phyloP scores from a whole-genome alignment of 2,888 invertebrate species.

The Atherix ibis region DNA sequence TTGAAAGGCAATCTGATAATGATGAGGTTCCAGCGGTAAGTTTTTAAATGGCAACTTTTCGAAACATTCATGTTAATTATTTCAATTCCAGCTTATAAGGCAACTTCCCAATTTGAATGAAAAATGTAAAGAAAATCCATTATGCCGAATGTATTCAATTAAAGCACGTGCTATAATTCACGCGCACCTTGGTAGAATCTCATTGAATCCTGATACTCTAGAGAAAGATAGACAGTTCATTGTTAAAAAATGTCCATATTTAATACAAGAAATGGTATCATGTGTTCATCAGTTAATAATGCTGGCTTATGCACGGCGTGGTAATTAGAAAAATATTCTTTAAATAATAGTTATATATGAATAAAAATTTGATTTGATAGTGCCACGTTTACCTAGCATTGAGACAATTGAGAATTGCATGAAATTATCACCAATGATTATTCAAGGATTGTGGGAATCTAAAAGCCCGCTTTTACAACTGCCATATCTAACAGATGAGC shows the following conservation, averaged over 20 bases:
- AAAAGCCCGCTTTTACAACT: conserved; percentile 88
- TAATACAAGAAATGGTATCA: conserved; percentile 94
- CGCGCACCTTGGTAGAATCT: conserved; percentile 81
- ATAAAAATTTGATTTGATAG: conserved; percentile 32
- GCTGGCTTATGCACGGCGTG: conserved; percentile 75
- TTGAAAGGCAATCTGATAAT: conserved; percentile 83
- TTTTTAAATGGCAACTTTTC: conserved; percentile 10
- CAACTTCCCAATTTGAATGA: conserved; percentile 83
- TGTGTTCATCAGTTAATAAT: conserved; percentile 88
- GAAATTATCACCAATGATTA: conserved; percentile 92
- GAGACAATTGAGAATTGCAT: conserved; percentile 96
- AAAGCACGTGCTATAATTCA: conserved; percentile 89
- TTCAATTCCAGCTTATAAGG: conserved; percentile 58
- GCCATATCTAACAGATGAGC: conserved; percentile 84
- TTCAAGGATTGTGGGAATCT: conserved; percentile 92
- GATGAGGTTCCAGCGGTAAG: conserved; percentile 81
- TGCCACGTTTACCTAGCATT: conserved; percentile 67
- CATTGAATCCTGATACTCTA: conserved; percentile 57
- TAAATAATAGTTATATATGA: conserved; percentile 1
- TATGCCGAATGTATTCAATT: conserved; percentile 84
- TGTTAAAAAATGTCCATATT: conserved; percentile 80
- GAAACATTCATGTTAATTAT: conserved; percentile 3
- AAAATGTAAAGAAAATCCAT: conserved; percentile 89
- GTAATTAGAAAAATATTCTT: conserved; percentile 40
- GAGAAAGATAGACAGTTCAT: conserved; percentile 74